phyloP scores from a whole-genome alignment of 1,140 invertebrate genomes.

The Bacillus rossius region DNA sequence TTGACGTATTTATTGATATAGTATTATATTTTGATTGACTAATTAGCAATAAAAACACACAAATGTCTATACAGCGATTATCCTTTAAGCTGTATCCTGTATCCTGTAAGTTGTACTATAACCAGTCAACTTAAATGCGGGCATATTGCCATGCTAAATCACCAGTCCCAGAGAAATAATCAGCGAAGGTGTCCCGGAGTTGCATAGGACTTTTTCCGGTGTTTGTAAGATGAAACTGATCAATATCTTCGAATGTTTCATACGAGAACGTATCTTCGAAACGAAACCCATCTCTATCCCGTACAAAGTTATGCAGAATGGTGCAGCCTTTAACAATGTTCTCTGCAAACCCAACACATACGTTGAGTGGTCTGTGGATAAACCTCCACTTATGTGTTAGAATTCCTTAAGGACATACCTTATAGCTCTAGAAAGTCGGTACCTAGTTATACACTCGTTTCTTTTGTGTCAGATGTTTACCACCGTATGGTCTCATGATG shows the following conservation, averaged over 20 bases:
- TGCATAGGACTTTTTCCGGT: neutral
- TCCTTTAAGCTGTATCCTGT: too few species aligned
- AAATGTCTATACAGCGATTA: too few species aligned
- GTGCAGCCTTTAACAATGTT: conserved; percentile 29
- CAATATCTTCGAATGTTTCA: neutral
- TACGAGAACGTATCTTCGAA: conserved; percentile 5
- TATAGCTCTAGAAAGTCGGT: conserved; percentile 35
- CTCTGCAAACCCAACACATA: conserved; percentile 28
- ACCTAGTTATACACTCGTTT: conserved; percentile 43
- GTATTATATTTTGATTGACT: too few species aligned
- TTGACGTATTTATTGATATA: too few species aligned
- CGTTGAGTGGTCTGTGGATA: conserved; percentile 34
- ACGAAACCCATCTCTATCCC: conserved; percentile 11
- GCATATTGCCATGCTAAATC: conserved; percentile 18
- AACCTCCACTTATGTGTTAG: conserved; percentile 34
- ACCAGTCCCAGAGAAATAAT: conserved; percentile 18
- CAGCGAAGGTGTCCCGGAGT: conserved; percentile 15
- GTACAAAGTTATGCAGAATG: conserved; percentile 32
- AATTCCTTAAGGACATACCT: conserved; percentile 43
- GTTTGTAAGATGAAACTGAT: neutral
- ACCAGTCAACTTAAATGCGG: neutral
- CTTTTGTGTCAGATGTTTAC: conserved; percentile 20
- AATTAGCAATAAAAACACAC: too few species aligned
- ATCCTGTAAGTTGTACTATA: too few species aligned
- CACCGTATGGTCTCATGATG: conserved; percentile 34